These are phyloP conservation scores for Napeogenes inachia DNA, from an alignment of 2,888 invertebrate genomes.

Conservation along the genomic window DNA sequence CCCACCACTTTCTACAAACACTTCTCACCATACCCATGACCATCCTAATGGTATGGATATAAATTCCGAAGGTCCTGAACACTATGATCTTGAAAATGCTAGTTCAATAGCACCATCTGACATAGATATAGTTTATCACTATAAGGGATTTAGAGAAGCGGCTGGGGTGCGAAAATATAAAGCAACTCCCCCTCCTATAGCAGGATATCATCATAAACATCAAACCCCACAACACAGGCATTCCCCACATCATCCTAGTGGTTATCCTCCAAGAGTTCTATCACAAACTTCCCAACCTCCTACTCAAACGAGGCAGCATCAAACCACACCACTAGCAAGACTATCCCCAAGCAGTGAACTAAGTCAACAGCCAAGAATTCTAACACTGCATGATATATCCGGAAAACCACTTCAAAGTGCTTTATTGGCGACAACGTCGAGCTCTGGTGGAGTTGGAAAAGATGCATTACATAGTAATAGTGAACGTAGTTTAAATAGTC, in stretches of 20 bases:
- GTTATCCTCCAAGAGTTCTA: constrained; percentile 84
- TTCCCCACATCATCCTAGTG: constrained; percentile 85
- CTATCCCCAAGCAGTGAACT: constrained; percentile 94
- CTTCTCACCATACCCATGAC: constrained; percentile 83
- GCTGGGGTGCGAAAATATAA: constrained; percentile 91
- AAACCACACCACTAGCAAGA: constrained; percentile 93
- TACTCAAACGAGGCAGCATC: constrained; percentile 84
- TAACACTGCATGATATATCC: constrained; percentile 95
- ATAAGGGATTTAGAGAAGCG: constrained; percentile 94
- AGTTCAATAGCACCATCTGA: constrained; percentile 98
- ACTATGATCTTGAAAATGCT: constrained; percentile 97
- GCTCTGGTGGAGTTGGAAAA: constrained; percentile 91
- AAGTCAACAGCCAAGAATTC: constrained; percentile 93
- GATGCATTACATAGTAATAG: constrained; percentile 94
- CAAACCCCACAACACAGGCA: constrained; percentile 85
- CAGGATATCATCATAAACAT: constrained; percentile 87
- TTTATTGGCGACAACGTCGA: constrained; percentile 91
- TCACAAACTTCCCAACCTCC: constrained; percentile 83
- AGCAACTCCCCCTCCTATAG: constrained; percentile 88
- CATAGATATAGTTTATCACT: constrained; percentile 97
- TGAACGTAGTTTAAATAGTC: constrained; percentile 93
- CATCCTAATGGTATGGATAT: constrained; percentile 86
- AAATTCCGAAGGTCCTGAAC: constrained; percentile 89
- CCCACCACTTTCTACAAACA: constrained; percentile 84
- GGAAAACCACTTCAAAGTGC: constrained; percentile 95